Percentiles rank a stretch among this genome's conserved stretches.
Conservation (phyloP, 2,797 vertebrate species). For the Leptodactylus fallax region DNA sequence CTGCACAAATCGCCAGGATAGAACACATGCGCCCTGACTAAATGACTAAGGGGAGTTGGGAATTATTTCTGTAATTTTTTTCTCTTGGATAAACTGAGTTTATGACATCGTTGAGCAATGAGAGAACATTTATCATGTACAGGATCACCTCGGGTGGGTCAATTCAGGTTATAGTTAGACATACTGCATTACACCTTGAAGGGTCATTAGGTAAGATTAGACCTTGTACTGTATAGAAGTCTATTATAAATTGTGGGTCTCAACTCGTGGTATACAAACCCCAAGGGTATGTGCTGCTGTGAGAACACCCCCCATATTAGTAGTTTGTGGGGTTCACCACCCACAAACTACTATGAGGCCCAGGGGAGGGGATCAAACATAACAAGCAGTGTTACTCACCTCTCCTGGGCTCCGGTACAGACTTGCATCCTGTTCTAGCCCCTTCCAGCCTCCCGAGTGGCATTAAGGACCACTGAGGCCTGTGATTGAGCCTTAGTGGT, state of each 20-base stretch:
- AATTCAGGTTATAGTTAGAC: neutral
- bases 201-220: neutral
- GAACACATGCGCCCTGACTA: conserved; percentile 63
- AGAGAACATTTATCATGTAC: conserved; percentile 15
- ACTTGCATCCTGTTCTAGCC: no score
- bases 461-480: no score
- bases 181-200: conserved; percentile 1
- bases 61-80: neutral
- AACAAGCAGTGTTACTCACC: no score
- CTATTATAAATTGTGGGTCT: neutral
- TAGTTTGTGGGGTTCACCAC: no score
- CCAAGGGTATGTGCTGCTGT: no score
- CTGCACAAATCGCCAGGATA: conserved; percentile 64
- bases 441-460: no score
- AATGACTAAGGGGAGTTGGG: conserved; percentile 60
- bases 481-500: no score
- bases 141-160: neutral
- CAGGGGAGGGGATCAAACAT: no score
- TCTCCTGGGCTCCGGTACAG: no score
- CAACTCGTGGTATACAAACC: no score
- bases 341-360: no score
- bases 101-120: conserved; percentile 13
- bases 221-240: neutral
- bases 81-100: conserved; percentile 19
- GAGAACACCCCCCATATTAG: no score